Conservation (phyloP, 2,797 vertebrate genomes). For the Pogoniulus pusillus region DNA sequence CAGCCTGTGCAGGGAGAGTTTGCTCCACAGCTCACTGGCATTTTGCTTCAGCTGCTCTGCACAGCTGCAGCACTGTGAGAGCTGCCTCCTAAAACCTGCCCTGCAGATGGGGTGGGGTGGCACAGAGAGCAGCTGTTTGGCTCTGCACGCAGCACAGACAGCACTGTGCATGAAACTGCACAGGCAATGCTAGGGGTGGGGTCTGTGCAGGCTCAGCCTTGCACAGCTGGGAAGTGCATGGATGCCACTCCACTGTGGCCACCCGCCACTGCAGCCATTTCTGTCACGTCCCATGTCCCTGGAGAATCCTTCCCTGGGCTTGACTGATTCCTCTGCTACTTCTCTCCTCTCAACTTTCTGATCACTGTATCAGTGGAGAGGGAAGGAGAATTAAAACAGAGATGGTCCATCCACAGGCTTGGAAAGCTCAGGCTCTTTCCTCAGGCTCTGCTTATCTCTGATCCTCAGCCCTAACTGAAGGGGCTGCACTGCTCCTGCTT, state of each 20-base stretch:
- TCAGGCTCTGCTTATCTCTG: constrained; percentile 21
- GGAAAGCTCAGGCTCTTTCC: neutral
- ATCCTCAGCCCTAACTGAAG: neutral
- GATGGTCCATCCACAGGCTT: neutral
- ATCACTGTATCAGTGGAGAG: neutral
- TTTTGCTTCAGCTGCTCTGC: constrained; percentile 9
- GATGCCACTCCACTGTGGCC: neutral
- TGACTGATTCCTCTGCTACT: neutral
- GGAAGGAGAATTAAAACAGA: neutral
- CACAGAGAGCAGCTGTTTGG: fast-evolving
- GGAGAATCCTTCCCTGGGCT: neutral
- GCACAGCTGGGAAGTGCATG: neutral
- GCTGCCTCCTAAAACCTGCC: neutral
- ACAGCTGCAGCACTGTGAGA: neutral
- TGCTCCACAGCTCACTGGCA: neutral
- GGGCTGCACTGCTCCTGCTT: neutral
- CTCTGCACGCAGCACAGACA: fast-evolving
- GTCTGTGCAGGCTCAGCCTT: neutral
- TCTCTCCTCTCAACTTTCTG: neutral
- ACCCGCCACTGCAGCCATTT: neutral
- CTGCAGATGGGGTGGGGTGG: neutral
- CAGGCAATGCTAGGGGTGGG: neutral
- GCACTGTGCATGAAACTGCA: fast-evolving
- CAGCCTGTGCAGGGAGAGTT: neutral
- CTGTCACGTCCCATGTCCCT: neutral